Evolutionary conservation across 2,113 vertebrate species (phyloP).

Genomic region (Desmodus rotundus): DNA sequence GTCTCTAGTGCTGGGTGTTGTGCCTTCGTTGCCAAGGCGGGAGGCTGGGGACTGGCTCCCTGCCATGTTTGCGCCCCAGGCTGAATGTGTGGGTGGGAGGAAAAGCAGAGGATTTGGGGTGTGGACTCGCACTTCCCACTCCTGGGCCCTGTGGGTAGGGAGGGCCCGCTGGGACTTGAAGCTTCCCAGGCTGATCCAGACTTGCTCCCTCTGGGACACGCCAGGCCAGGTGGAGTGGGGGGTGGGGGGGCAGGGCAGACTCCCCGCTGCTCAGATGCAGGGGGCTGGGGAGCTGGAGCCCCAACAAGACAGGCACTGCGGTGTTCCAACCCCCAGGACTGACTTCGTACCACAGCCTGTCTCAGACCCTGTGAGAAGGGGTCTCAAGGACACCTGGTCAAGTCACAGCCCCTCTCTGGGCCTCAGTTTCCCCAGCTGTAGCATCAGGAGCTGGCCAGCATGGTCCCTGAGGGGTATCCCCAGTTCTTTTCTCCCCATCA

Average conservation of each 20-base stretch:
- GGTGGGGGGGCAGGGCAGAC: neutral
- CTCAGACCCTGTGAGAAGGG: neutral
- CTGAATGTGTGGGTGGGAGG: constrained; percentile 47
- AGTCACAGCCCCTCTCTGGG: neutral
- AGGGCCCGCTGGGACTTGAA: constrained; percentile 18
- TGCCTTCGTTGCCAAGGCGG: constrained; percentile 36
- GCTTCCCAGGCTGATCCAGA: constrained; percentile 38
- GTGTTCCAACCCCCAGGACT: accelerated
- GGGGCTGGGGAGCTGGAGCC: neutral
- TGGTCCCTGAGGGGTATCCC: neutral
- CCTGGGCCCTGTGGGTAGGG: constrained; percentile 36
- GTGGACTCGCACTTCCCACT: constrained; percentile 2
- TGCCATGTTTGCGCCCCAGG: constrained; percentile 68
- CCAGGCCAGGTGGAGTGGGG: neutral
- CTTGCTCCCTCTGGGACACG: constrained; percentile 39
- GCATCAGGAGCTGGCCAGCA: neutral
- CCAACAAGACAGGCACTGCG: accelerated
- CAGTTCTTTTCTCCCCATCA: neutral
- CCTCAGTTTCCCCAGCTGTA: neutral
- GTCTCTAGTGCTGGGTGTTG: constrained; percentile 57
- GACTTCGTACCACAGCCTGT: neutral
- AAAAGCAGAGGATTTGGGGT: constrained; percentile 47
- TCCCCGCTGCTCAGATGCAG: neutral
- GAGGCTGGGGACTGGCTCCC: constrained; percentile 33
- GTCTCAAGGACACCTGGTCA: neutral